Conservation (phyloP, 1,140 invertebrate genomes). For the Solenopsis fugax region DNA sequence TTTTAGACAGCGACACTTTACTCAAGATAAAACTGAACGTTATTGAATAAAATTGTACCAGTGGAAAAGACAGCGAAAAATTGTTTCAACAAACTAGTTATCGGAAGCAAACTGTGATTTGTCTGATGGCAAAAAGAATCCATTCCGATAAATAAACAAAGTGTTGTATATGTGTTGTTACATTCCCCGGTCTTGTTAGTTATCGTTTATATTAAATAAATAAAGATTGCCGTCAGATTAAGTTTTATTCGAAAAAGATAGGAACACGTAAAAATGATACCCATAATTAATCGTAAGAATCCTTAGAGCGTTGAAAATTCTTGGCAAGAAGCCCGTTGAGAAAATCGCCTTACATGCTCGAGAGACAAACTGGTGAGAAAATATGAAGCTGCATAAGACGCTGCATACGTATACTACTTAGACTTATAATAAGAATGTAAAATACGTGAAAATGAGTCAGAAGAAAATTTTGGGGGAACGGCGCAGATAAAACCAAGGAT, state of each 20-base stretch:
- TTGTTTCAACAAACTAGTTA: slow-evolving; percentile 23
- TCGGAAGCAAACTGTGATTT: not conserved
- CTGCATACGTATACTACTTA: not conserved
- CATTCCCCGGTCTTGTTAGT: too few species aligned
- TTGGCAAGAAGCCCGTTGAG: slow-evolving; percentile 64
- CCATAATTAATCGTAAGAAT: slow-evolving; percentile 45
- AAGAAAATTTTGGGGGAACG: not conserved
- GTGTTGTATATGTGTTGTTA: too few species aligned
- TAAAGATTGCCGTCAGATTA: not conserved
- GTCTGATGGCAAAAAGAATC: slow-evolving; percentile 19
- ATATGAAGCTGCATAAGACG: not conserved
- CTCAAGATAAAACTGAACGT: not conserved
- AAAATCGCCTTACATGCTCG: slow-evolving; percentile 68
- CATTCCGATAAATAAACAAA: slow-evolving; percentile 3
- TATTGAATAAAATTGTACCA: not conserved
- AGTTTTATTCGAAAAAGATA: not conserved
- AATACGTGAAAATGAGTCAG: not conserved
- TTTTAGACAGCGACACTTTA: slow-evolving; percentile 3
- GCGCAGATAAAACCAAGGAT: slow-evolving; percentile 18
- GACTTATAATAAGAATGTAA: slow-evolving; percentile 7
- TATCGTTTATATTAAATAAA: not conserved
- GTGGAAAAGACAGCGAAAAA: not conserved
- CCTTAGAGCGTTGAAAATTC: not conserved
- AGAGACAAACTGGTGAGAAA: slow-evolving; percentile 35
- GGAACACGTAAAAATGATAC: slow-evolving; percentile 24